A percentile compares a stretch with the other conserved stretches of the same genome.
phyloP scores from a whole-genome alignment of 2,797 vertebrate genomes.

The Heterohyrax brucei region DNA sequence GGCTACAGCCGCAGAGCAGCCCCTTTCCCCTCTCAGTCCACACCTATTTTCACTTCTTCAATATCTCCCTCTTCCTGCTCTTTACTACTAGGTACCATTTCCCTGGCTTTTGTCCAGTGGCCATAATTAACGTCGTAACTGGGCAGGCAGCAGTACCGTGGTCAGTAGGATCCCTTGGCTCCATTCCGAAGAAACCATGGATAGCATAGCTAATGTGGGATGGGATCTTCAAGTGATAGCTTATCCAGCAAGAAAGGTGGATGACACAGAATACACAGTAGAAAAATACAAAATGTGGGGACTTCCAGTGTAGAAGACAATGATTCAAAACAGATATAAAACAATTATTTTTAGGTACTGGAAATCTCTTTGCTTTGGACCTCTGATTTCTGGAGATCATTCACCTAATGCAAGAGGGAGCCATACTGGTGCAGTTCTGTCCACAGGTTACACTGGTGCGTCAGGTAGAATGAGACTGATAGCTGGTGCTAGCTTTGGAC shows the following conservation, averaged over 20 bases:
- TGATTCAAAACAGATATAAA: neutral
- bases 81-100: neutral
- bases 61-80: neutral
- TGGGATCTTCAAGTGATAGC: neutral
- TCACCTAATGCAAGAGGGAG: neutral
- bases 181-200: neutral
- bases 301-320: neutral
- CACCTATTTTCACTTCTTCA: neutral
- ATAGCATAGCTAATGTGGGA: neutral
- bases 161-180: neutral
- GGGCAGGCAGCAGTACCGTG: too few species aligned
- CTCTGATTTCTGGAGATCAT: neutral
- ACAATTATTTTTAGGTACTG: neutral
- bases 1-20: neutral
- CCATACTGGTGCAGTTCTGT: neutral
- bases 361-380: neutral
- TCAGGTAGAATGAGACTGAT: neutral
- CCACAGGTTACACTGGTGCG: neutral
- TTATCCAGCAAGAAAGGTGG: neutral
- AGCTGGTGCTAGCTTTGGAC: neutral
- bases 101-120: neutral
- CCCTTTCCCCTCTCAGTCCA: neutral
- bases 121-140: neutral
- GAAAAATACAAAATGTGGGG: neutral
- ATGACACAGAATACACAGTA: neutral